Evolutionary conservation across 2,113 vertebrate genomes (phyloP).

Genomic region (Protobothrops mucrosquamatus): DNA sequence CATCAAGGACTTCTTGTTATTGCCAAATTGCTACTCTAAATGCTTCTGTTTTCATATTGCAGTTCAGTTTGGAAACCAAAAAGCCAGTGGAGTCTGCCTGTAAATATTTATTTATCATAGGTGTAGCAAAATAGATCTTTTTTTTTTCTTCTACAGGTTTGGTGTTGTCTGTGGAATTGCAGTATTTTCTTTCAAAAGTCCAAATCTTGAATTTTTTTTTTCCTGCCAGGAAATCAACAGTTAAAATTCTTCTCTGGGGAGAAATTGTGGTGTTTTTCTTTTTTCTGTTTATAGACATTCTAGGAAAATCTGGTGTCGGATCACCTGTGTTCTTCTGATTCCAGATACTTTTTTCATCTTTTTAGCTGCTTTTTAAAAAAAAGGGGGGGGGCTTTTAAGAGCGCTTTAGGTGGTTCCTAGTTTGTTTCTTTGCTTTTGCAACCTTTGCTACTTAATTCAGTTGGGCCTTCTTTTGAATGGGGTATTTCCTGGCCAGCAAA

Average conservation of each 20-base stretch:
- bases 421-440: not conserved
- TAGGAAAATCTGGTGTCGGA: not conserved
- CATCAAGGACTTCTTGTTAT: not conserved
- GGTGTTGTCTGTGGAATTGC: not conserved
- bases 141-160: not conserved
- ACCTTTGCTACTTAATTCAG: constrained; percentile 23
- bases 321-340: not conserved
- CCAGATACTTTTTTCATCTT: not conserved
- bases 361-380: not conserved
- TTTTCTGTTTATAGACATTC: not conserved
- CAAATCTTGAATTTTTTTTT: not conserved
- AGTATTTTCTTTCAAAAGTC: not conserved
- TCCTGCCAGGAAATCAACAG: not conserved
- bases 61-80: not conserved
- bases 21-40: not conserved
- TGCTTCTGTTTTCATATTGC: not conserved
- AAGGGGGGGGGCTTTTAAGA: rapidly evolving
- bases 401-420: not conserved
- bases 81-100: not conserved
- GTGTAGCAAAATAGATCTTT: not conserved
- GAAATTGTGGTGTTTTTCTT: not conserved
- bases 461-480: too few species aligned
- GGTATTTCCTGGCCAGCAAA: not conserved
- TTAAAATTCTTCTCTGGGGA: not conserved
- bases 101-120: not conserved